Percentiles rank a stretch among this genome's conserved stretches.
Conservation (phyloP, 2,113 vertebrate species). For the Benitochromis conjunctus region DNA sequence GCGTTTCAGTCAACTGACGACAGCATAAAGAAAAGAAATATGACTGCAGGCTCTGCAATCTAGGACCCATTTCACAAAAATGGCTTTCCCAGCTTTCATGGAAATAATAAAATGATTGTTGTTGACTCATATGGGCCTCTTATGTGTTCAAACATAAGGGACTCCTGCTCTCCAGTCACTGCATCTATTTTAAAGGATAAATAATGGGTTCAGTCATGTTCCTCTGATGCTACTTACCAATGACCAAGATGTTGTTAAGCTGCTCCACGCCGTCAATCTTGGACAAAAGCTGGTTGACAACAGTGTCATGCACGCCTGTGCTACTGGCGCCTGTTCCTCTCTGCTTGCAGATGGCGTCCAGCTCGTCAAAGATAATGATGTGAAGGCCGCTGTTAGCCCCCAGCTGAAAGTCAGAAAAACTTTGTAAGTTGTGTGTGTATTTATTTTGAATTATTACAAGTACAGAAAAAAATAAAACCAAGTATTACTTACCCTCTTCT, state of each 20-base stretch:
- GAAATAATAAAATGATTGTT: neutral
- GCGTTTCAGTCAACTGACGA: neutral
- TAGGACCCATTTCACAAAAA: neutral
- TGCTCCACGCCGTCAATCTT: constrained; percentile 98
- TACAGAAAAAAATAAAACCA: too few species aligned
- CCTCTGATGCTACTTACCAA: constrained; percentile 73
- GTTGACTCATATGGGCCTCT: neutral
- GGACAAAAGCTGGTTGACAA: constrained; percentile 96
- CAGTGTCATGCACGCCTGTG: constrained; percentile 95
- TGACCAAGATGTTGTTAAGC: constrained; percentile 98
- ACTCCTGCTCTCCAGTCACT: neutral
- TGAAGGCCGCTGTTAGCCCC: constrained; percentile 97
- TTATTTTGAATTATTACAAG: neutral
- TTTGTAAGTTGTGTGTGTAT: neutral
- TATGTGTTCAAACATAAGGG: fast-evolving
- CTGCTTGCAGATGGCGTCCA: constrained; percentile 99
- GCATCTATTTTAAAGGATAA: neutral
- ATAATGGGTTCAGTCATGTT: neutral
- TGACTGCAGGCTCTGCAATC: neutral
- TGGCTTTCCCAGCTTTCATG: neutral
- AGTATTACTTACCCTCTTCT: constrained; percentile 81
- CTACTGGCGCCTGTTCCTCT: constrained; percentile 93
- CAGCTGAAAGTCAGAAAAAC: constrained; percentile 69
- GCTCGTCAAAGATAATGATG: constrained; percentile 98
- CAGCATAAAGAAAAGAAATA: too few species aligned